Conservation (phyloP, 2,797 vertebrate species). For the Cuculus canorus region DNA sequence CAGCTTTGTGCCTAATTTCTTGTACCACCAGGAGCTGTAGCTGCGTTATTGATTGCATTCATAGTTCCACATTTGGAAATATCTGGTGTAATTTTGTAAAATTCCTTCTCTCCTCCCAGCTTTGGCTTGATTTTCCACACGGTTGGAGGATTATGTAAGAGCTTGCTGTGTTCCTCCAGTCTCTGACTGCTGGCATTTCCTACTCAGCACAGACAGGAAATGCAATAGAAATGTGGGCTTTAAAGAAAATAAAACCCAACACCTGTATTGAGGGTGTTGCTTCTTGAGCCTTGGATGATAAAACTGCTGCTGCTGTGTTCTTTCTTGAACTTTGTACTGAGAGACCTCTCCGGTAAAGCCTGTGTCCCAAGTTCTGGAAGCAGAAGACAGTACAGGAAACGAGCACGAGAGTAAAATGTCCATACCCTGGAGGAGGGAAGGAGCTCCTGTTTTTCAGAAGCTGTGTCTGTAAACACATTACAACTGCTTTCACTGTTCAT, state of each 20-base stretch:
- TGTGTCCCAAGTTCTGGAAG: neutral
- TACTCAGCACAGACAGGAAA: conserved; percentile 39
- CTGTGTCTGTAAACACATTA: rapidly evolving
- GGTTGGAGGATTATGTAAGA: conserved; percentile 57
- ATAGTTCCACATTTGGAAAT: neutral
- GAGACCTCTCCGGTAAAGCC: neutral
- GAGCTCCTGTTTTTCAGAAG: neutral
- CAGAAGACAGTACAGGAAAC: neutral
- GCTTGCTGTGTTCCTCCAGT: neutral
- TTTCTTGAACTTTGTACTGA: neutral
- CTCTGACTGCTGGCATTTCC: conserved; percentile 21
- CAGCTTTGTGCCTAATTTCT: too few species aligned
- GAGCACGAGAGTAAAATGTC: neutral
- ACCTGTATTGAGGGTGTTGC: neutral
- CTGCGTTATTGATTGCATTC: neutral
- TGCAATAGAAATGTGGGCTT: neutral
- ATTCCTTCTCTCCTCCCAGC: neutral
- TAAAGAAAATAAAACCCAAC: neutral
- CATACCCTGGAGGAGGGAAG: neutral
- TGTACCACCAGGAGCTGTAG: neutral
- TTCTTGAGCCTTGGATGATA: neutral
- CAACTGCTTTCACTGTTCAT: neutral
- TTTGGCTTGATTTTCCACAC: conserved; percentile 4
- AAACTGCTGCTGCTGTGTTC: neutral
- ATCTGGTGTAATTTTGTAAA: neutral